Base-by-base conservation (phyloP, 2,888 invertebrate species). In the Bedellia somnulentella region DNA sequence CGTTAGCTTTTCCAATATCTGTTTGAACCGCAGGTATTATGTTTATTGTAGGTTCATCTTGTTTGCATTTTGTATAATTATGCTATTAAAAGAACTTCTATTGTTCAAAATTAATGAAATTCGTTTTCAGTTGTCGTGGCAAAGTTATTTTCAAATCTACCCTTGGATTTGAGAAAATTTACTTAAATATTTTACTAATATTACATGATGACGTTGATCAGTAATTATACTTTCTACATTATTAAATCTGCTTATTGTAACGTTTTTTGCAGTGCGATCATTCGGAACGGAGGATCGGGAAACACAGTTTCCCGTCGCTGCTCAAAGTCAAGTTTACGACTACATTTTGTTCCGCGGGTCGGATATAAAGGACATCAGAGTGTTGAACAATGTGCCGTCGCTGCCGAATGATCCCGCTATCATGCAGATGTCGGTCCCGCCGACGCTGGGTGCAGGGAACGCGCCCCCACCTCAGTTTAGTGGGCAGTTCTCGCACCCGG, bases 221-320 rank as follows among this genome's bases (percentile, higher is more conserved):
- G 41, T 35, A 41, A 40, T 39, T 44, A 37, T 38, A 31, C 30
- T 39, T 41, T 40, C 40, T 42, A 48, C 49, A 55, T 52, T 12
- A 8, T 49, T 49, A 46, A 36, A 35, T 35, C 34, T 35, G 21
- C 32, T 26, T 34, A 11, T 6, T 15, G 21, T n/a, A 10, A 3
- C 12, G 24, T 40, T 44, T 37, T 56, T 73, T 81, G 33, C 78
- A 98, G 99, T 99, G 41, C 86, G 95, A 45, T 98, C 98, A 6
- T 99, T 96, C 80, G 99, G 99, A 32, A 99, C 99, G 22, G 99
- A 99, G 75, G 96, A 98, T 58, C 82, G 99, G 27, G 94, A 95
- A 49, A 92, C 96, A 4, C 91, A 93, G 55, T 91, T 89, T 57
- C 94, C 94, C 37, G 95, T 99, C 33, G 92, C 96, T 30, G 93